Evolutionary conservation across 2,797 vertebrate genomes (phyloP).

Genomic region (Pseudomugil tenellus): DNA sequence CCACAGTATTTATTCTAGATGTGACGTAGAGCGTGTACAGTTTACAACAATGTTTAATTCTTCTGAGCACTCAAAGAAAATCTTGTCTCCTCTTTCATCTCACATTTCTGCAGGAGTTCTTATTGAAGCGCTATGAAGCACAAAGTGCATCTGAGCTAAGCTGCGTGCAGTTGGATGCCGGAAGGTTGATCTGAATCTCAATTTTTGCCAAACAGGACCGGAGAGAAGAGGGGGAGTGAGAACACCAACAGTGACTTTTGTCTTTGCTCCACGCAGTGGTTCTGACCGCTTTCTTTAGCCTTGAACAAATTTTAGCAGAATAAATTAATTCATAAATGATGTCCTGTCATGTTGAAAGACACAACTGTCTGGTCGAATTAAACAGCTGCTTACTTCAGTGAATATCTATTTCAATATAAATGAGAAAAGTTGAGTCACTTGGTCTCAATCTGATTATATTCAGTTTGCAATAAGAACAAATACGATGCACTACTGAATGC

Average conservation of each 20-base stretch:
- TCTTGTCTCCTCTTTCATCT: conserved; percentile 39
- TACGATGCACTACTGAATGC: neutral
- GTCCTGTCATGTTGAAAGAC: conserved; percentile 18
- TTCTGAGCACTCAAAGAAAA: conserved; percentile 15
- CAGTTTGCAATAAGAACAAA: conserved; percentile 10
- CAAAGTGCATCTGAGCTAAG: conserved; percentile 18
- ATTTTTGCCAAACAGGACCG: conserved; percentile 48
- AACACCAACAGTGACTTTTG: conserved; percentile 26
- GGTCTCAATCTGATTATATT: conserved; percentile 10
- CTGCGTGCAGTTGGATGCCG: conserved; percentile 33
- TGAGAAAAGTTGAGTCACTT: conserved; percentile 1
- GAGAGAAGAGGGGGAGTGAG: conserved; percentile 18
- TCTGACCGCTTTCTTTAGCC: conserved; percentile 26
- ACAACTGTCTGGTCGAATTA: conserved; percentile 5
- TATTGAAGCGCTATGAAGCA: conserved; percentile 35
- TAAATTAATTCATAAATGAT: neutral
- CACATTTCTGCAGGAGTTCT: conserved; percentile 43
- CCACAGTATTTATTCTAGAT: neutral
- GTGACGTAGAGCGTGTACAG: no score
- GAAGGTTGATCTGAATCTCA: conserved; percentile 47
- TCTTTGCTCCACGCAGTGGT: neutral
- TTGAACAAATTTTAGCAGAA: conserved; percentile 12
- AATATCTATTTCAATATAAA: conserved; percentile 12
- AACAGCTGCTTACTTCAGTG: conserved; percentile 1
- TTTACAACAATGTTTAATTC: conserved; percentile 34